Percentiles rank a stretch among this genome's conserved stretches.
Evolutionary conservation across 1,140 invertebrate species (phyloP).

Genomic region (Orchesella cincta): DNA sequence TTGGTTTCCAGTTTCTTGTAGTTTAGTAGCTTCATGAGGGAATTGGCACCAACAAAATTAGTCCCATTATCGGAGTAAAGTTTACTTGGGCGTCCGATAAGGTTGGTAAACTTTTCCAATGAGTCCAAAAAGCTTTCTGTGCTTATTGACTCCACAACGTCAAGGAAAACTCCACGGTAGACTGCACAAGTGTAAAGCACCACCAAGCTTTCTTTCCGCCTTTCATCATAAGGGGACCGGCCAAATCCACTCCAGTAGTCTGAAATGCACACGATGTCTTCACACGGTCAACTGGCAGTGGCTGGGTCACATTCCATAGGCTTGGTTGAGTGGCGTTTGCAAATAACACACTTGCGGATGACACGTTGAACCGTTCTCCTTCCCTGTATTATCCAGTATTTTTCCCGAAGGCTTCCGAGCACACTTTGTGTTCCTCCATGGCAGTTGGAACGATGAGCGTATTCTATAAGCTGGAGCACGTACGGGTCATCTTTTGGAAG

Average conservation of each 20-base stretch:
- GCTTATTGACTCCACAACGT: background rate
- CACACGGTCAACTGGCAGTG: conserved; percentile 28
- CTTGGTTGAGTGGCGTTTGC: background rate
- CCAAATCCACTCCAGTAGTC: conserved; percentile 53
- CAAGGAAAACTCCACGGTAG: conserved; percentile 39
- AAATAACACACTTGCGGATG: background rate
- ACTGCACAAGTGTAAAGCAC: conserved; percentile 46
- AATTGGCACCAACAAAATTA: conserved; percentile 55
- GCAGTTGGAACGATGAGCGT: background rate
- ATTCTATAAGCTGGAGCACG: too few relatives aligned
- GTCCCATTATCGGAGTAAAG: conserved; percentile 56
- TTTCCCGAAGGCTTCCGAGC: background rate
- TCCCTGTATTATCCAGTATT: conserved; percentile 3
- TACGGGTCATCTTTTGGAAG: too few relatives aligned
- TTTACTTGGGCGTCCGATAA: conserved; percentile 52
- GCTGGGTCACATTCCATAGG: background rate
- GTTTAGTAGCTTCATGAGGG: conserved; percentile 49
- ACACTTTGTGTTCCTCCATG: background rate
- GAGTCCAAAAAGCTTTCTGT: conserved; percentile 55
- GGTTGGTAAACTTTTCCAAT: conserved; percentile 55
- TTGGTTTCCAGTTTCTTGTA: background rate
- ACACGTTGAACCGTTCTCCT: background rate
- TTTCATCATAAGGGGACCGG: conserved; percentile 52
- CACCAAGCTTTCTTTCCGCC: conserved; percentile 52
- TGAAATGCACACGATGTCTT: conserved; percentile 49